A percentile compares a stretch with the other conserved stretches of the same genome.
Conservation (phyloP, 1,140 invertebrate species). For the Neodiprion virginianus region DNA sequence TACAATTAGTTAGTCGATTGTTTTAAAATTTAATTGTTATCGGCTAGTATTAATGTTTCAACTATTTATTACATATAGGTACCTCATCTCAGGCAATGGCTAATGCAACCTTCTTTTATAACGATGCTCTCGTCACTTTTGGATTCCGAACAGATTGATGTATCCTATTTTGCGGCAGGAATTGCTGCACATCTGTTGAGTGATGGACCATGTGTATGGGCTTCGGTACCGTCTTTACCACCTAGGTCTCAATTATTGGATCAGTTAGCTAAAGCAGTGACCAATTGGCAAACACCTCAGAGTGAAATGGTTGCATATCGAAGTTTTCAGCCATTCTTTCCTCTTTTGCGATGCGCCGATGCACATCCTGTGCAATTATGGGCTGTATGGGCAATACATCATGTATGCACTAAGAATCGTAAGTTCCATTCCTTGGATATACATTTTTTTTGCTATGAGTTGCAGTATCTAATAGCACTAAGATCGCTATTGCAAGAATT, state of each 20-base stretch:
- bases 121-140: conserved; percentile 69
- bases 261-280: conserved; percentile 67
- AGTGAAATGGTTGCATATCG: conserved; percentile 86
- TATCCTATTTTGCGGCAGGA: conserved; percentile 85
- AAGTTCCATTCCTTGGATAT: conserved; percentile 43
- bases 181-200: conserved; percentile 81
- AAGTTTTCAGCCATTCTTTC: conserved; percentile 82
- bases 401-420: conserved; percentile 84
- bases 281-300: conserved; percentile 75
- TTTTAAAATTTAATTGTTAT: conserved; percentile 2
- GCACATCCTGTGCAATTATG: conserved; percentile 78
- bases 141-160: conserved; percentile 76
- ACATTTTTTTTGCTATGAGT: background rate
- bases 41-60: background rate
- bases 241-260: conserved; percentile 65
- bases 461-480: background rate
- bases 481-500: conserved; percentile 22
- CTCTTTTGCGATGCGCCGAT: conserved; percentile 67
- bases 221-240: conserved; percentile 36
- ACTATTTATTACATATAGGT: conserved; percentile 37
- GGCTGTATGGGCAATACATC: conserved; percentile 86
- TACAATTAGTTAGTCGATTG: conserved; percentile 1
- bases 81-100: conserved; percentile 60
- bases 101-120: conserved; percentile 73
- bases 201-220: conserved; percentile 66